Evolutionary conservation across 2,797 vertebrate species (phyloP).

Genomic region (Nannoperca obscura): DNA sequence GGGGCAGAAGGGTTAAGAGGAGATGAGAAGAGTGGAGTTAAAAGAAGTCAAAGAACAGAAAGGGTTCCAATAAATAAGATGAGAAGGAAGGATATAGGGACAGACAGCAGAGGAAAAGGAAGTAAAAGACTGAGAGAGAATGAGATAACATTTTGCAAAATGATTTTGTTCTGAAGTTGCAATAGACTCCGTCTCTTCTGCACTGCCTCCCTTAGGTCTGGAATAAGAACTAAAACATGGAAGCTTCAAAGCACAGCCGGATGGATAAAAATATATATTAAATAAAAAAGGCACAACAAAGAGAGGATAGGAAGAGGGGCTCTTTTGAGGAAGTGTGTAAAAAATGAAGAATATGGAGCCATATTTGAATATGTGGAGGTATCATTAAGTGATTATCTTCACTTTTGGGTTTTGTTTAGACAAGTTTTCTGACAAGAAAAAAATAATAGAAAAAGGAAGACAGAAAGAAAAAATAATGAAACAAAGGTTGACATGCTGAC

Average conservation of each 20-base stretch:
- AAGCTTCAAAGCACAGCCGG: conserved; percentile 41
- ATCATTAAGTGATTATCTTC: neutral
- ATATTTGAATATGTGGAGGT: conserved; percentile 5
- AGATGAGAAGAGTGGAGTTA: neutral
- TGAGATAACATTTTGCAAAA: neutral
- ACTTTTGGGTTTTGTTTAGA: neutral
- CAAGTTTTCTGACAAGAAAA: neutral
- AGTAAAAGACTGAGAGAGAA: neutral
- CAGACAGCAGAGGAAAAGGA: neutral
- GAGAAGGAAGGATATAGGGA: neutral
- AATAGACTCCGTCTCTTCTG: neutral
- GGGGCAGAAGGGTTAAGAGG: neutral
- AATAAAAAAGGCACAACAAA: conserved; percentile 18
- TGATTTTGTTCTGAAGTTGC: neutral
- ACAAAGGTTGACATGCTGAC: neutral
- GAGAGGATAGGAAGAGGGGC: neutral
- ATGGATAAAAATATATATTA: conserved; percentile 14
- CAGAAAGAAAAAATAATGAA: neutral
- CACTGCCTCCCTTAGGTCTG: neutral
- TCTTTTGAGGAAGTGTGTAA: conserved; percentile 17
- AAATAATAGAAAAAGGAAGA: neutral
- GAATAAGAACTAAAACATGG: conserved; percentile 10
- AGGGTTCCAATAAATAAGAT: neutral
- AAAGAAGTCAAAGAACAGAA: neutral
- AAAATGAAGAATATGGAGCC: neutral